Base-by-base conservation (phyloP, 1,140 invertebrate genomes). In the Schmidtea mediterranea region DNA sequence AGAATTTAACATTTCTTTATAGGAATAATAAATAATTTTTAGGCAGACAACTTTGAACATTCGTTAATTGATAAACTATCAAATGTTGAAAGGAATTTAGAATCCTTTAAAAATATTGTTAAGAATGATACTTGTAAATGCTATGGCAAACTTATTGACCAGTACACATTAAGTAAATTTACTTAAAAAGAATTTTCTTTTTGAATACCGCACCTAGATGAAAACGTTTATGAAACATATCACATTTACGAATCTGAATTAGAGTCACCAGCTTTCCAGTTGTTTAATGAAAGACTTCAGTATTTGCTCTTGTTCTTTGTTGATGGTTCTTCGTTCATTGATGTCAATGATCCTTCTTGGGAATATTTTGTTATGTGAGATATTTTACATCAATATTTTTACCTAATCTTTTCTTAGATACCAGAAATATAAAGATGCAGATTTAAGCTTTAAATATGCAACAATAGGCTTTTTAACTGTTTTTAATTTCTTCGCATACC, bases 401-500 rank as follows among this genome's bases (percentile, higher is more conserved):
- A 6, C n/a, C n/a, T n/a, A 15, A 5, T 16, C 18, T 40, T 40
- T 40, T 40, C n/a, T 8, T 32, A 32, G 26, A 32, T 32, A 32
- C 10, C 26, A 32, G 26, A 32, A 32, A 32, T 32, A 32, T 32
- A 32, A 3, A 32, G 26, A 32, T 32, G 26, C 3, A 32, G 10
- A 32, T 32, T 32, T 32, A 32, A 32, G 26, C 10, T 32, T 32
- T 32, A 32, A 10, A 10, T 32, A 32, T 32, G 26, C 26, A 6
- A 32, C 26, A 6, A 32, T 32, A 76, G 67, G 82, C 87, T 32
- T 32, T 32, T 6, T 32, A 10, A 32, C 26, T 3, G 26, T 87
- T 18, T 97, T 92, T 69, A 76, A 80, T 54, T 95, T 87, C 64
- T 95, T 86, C 62, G 79, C 80, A 1, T 90, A 90, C 67, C 86